phyloP scores from a whole-genome alignment of 2,888 invertebrate genomes.

The Stomorhina lunata region DNA sequence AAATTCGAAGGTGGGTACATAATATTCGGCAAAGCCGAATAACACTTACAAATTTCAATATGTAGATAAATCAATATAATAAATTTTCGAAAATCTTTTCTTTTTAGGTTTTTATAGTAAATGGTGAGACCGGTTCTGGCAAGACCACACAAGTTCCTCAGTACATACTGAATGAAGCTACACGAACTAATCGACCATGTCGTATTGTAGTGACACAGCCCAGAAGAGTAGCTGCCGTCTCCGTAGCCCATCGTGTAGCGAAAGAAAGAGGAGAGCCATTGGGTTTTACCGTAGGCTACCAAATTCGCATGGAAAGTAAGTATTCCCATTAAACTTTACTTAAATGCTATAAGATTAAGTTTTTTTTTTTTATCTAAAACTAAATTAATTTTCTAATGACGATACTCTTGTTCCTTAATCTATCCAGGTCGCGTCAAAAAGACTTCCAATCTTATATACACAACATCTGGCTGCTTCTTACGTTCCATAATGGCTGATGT shows the following conservation, averaged over 20 bases:
- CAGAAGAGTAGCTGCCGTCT: constrained; percentile 92
- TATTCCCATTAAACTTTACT: constrained; percentile 34
- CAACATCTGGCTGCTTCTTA: constrained; percentile 81
- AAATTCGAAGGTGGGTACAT: no score
- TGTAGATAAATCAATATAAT: no score
- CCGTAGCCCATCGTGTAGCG: constrained; percentile 91
- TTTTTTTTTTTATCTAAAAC: no score
- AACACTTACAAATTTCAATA: no score
- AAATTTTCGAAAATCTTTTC: no score
- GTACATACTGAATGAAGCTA: constrained; percentile 89
- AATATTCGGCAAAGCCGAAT: no score
- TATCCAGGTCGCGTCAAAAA: constrained; percentile 71
- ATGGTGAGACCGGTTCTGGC: constrained; percentile 94
- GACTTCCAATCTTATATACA: constrained; percentile 75
- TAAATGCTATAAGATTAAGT: no score
- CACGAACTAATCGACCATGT: constrained; percentile 83
- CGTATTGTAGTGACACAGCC: constrained; percentile 97
- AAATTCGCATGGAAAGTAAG: constrained; percentile 91
- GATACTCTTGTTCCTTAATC: not conserved
- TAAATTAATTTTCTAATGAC: not conserved
- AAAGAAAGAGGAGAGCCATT: constrained; percentile 86
- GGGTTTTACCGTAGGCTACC: constrained; percentile 90
- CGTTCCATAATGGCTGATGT: constrained; percentile 91
- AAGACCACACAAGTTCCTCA: constrained; percentile 98
- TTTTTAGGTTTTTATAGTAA: constrained; percentile 85